Conservation (phyloP, 2,113 vertebrate genomes). For the Scomber scombrus region DNA sequence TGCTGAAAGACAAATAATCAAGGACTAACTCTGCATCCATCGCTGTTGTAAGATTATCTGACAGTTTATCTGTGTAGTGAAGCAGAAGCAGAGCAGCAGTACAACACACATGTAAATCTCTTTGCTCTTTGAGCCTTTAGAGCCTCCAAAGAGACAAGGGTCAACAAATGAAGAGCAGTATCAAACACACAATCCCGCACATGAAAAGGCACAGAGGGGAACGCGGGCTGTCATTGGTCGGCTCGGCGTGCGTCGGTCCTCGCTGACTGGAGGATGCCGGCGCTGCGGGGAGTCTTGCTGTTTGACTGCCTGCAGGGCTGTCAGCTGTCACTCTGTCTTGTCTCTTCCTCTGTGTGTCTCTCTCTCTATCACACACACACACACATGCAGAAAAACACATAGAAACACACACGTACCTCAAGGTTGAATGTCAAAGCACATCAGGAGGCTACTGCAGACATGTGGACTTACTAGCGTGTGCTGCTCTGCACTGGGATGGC, state of each 20-base stretch:
- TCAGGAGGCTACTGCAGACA: slow-evolving; percentile 51
- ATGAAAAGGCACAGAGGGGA: background rate
- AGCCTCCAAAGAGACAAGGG: slow-evolving; percentile 4
- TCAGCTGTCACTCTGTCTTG: slow-evolving; percentile 63
- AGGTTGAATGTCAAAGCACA: slow-evolving; percentile 57
- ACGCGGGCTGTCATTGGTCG: background rate
- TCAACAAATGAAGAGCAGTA: background rate
- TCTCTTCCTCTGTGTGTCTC: background rate
- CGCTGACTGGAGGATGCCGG: slow-evolving; percentile 34
- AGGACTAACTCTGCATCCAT: background rate
- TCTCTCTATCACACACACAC: background rate
- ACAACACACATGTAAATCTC: background rate
- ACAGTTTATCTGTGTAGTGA: background rate
- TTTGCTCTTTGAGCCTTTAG: slow-evolving; percentile 1
- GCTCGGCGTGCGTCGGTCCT: background rate
- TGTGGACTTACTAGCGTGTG: slow-evolving; percentile 33
- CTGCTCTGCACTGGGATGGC: slow-evolving; percentile 17
- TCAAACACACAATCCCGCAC: slow-evolving; percentile 5
- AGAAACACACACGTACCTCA: slow-evolving; percentile 34
- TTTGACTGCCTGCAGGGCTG: slow-evolving; percentile 57
- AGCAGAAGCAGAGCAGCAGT: background rate
- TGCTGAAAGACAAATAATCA: too few species aligned
- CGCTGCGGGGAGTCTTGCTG: slow-evolving; percentile 28
- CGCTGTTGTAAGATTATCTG: background rate
- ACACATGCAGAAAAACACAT: slow-evolving; percentile 6